Base-by-base conservation (phyloP, 2,797 vertebrate species). In the Bradypodion ventrale region DNA sequence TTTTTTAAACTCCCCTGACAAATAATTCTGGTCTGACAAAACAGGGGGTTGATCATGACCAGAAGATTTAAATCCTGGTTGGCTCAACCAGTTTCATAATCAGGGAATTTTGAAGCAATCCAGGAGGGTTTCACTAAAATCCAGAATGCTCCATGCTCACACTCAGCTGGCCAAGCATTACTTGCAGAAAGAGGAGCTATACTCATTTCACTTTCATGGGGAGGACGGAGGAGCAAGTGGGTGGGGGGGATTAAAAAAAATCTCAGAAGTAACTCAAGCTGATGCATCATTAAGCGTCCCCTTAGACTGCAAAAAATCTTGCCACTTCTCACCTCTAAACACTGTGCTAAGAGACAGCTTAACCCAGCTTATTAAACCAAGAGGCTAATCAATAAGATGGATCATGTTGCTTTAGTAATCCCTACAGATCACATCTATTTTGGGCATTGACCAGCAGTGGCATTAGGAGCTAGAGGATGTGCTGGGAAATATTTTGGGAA, bases 371-470 rank as follows among this genome's bases (percentile, higher is more conserved):
- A 91, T 94, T 93, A 94, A 81, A 87, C 90, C 90, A 76, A 9
- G 0, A 83, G 91, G 85, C 88, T 92, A 85, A 92, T 93, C 91
- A 94, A 91, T 91, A 88, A 92, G 87, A 91, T 93, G 92, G 93
- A 90, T 92, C 92, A 89, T 87, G 84, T 89, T 78, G 90, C 92
- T 0, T 78, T 77, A 93, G 83, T 89, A 93, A 94, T 88, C 90
- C 91, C 56, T 72, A 65, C 80, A 85, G 86, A 42, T 75, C 1
- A 65, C 79, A 87, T 82, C 89, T 91, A 89, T 91, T 93, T 90
- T 89, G 85, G 86, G 92, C 84, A 59, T 7, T 59, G 86, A 80
- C 88, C 56, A 88, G 78, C 60, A 84, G 83, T 86, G 60, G 68
- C 87, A 78, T 89, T 86, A 87, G 75, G 6, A 68, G 60, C 52